Conservation (phyloP, 2,113 vertebrate genomes). For the Xenus cinereus region DNA sequence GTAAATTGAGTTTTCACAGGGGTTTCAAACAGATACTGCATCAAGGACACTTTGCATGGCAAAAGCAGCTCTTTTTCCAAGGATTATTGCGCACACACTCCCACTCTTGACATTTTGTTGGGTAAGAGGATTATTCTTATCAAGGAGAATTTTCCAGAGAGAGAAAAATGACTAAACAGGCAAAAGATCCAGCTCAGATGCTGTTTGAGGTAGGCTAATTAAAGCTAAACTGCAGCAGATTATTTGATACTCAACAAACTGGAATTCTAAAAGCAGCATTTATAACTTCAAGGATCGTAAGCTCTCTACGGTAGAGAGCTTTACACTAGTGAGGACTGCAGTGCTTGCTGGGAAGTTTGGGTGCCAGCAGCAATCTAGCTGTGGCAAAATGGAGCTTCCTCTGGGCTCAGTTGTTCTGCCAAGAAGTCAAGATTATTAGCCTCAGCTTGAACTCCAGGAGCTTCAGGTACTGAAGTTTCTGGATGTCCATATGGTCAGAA, state of each 20-base stretch:
- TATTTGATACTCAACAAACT: neutral
- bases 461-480: neutral
- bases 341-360: neutral
- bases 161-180: neutral
- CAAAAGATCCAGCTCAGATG: neutral
- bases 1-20: neutral
- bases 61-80: neutral
- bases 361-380: neutral
- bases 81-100: fast-evolving
- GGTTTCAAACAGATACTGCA: neutral
- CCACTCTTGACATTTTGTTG: neutral
- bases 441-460: neutral
- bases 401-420: neutral
- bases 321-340: fast-evolving
- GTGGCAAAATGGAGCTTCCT: neutral
- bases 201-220: neutral
- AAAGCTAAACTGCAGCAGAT: neutral
- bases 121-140: neutral
- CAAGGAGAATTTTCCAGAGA: neutral
- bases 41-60: neutral
- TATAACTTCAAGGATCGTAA: neutral
- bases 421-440: neutral
- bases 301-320: fast-evolving
- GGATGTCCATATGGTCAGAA: neutral
- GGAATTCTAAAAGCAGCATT: neutral